Evolutionary conservation across 2,888 invertebrate species (phyloP).

Genomic region (Busseola fusca): DNA sequence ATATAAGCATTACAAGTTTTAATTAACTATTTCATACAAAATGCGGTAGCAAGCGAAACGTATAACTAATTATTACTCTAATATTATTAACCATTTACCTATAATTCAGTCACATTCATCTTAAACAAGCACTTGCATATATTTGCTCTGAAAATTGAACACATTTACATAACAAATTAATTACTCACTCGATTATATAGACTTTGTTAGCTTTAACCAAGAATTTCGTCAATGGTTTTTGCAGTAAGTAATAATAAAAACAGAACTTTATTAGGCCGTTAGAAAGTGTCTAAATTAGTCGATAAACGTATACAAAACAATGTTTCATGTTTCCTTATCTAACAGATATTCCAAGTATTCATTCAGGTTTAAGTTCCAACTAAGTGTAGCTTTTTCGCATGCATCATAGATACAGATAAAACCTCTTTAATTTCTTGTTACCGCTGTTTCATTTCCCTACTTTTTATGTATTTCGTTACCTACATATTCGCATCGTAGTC

Average conservation of each 20-base stretch:
- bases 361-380: constrained; percentile 39
- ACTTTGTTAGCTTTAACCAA: constrained; percentile 41
- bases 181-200: constrained; percentile 60
- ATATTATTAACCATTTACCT: constrained; percentile 70
- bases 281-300: constrained; percentile 25
- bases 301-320: constrained; percentile 27
- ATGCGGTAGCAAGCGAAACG: constrained; percentile 62
- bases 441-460: constrained; percentile 7
- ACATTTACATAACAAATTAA: constrained; percentile 69
- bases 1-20: constrained; percentile 45
- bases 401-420: constrained; percentile 18
- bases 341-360: constrained; percentile 16
- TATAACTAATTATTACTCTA: constrained; percentile 64
- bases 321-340: neutral
- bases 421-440: constrained; percentile 26
- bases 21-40: constrained; percentile 55
- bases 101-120: constrained; percentile 87
- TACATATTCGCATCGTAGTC: constrained; percentile 18
- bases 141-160: constrained; percentile 78
- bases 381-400: constrained; percentile 3
- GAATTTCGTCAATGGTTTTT: constrained; percentile 31
- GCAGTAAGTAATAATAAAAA: constrained; percentile 27
- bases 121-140: constrained; percentile 81
- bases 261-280: constrained; percentile 49
- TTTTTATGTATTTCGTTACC: constrained; percentile 23